These are phyloP conservation scores for Drosophila ezoana DNA, from an alignment of 2,888 invertebrate species.

Conservation along the genomic window DNA sequence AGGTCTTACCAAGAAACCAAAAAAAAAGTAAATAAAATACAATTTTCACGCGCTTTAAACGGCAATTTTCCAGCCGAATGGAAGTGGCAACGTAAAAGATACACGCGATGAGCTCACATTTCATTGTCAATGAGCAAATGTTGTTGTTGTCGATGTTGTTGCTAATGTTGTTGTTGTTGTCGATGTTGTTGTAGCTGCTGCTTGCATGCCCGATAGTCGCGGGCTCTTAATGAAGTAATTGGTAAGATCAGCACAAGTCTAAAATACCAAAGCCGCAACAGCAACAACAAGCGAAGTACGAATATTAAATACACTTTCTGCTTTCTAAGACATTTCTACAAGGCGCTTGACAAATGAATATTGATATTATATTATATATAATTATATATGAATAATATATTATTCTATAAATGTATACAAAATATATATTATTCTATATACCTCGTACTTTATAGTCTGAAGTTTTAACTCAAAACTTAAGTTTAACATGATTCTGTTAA, in stretches of 20 bases:
- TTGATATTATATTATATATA: too few relatives aligned
- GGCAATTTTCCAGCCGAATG: conserved; percentile 73
- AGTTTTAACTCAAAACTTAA: too few relatives aligned
- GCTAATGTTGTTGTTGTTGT: conserved; percentile 23
- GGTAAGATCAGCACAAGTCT: conserved; percentile 63
- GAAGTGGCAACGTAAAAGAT: conserved; percentile 55
- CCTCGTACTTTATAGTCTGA: too few relatives aligned
- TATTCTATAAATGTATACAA: too few relatives aligned
- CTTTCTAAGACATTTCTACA: too few relatives aligned
- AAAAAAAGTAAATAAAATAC: conserved; percentile 13
- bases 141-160: conserved; percentile 23
- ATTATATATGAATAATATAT: too few relatives aligned
- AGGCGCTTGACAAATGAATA: too few relatives aligned
- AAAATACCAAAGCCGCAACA: conserved; percentile 33
- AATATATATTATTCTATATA: too few relatives aligned
- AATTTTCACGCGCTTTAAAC: conserved; percentile 66
- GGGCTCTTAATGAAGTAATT: conserved; percentile 73
- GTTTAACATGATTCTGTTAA: too few relatives aligned
- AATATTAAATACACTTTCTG: conserved; percentile 16
- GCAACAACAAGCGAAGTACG: not conserved
- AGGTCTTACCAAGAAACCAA: conserved; percentile 4
- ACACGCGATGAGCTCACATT: conserved; percentile 74
- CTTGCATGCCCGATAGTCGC: conserved; percentile 37
- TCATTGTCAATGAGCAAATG: conserved; percentile 67
- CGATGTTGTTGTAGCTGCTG: conserved; percentile 17